Base-by-base conservation (phyloP, 2,113 vertebrate genomes). In the Chloropsis cyanopogon region DNA sequence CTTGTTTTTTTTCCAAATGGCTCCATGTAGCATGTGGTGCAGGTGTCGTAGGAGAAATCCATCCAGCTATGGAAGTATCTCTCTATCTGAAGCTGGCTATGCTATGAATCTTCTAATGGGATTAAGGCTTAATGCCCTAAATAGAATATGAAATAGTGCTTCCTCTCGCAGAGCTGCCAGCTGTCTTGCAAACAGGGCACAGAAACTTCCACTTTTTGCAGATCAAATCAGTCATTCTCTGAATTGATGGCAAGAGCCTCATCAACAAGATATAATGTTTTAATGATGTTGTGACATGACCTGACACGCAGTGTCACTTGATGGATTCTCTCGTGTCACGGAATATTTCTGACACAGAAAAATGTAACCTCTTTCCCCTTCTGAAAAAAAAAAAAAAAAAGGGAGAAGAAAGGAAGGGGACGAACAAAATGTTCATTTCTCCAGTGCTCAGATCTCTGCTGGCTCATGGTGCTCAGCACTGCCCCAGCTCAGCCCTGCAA, bases 241-340 rank as follows among this genome's bases (percentile, higher is more conserved):
- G 96, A 97, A 98, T 90, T 97, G 97, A 97, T 97, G 97, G 97
- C 94, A 97, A 96, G 93, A 90, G 97, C 97, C 97, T 98, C 97
- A 97, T 98, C 97, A 97, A 93, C 88, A 96, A 97, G 97, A 97
- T 98, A 82, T 97, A 97, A 97, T 96, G 97, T 97, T 98, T 97
- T 98, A 98, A 98, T 97, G 97, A 97, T 98, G 97, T 98, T 98
- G 97, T 98, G 98, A 98, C 98, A 97, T n/a, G 96, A 97, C 97
- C 98, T 98, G 98, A 97, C 97, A 97, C 25, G 44, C 92, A n/a
- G 94, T 98, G 96, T 90, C 97, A 86, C 93, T 96, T 97, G 98
- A 98, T 97, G 97, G 97, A 97, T 97, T 97, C 95, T 91, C 95
- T 97, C 15, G 46, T 96, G 97, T 97, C 97, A 95, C 6, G 35